Percentiles rank a stretch among this genome's conserved stretches.
Evolutionary conservation across 2,888 invertebrate species (phyloP).

Genomic region (Koerneria pararmatus): DNA sequence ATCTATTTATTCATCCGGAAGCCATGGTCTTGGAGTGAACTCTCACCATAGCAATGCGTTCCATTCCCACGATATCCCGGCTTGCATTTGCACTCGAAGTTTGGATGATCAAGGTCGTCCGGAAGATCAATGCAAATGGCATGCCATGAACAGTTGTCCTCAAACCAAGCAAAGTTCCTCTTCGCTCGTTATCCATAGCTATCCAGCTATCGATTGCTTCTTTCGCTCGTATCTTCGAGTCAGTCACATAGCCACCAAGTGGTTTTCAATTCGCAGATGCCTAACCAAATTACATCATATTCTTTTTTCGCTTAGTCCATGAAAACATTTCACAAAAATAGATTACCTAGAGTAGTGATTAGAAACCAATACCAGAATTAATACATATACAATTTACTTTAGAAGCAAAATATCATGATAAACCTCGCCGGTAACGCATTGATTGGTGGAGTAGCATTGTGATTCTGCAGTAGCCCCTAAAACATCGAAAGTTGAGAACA

Average conservation of each 20-base stretch:
- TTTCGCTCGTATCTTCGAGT: too few relatives aligned
- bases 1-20: too few relatives aligned
- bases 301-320: too few relatives aligned
- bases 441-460: constrained; percentile 59
- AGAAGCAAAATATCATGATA: neutral
- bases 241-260: too few relatives aligned
- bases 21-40: too few relatives aligned
- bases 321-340: too few relatives aligned
- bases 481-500: constrained; percentile 4
- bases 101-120: constrained; percentile 55
- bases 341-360: neutral
- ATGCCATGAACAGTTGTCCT: constrained; percentile 59
- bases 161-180: too few relatives aligned
- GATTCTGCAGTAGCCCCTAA: constrained; percentile 54
- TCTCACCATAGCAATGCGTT: constrained; percentile 52
- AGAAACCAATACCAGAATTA: neutral
- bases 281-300: too few relatives aligned
- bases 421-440: constrained; percentile 50
- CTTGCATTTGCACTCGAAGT: constrained; percentile 79
- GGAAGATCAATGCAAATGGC: constrained; percentile 58
- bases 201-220: too few relatives aligned
- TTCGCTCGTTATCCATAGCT: too few relatives aligned
- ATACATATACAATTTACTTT: neutral
- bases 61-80: constrained; percentile 78
- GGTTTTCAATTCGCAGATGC: too few relatives aligned